A percentile compares a stretch with the other conserved stretches of the same genome.
Conservation (phyloP, 2,888 invertebrate genomes). For the Sphaerophoria taeniata region DNA sequence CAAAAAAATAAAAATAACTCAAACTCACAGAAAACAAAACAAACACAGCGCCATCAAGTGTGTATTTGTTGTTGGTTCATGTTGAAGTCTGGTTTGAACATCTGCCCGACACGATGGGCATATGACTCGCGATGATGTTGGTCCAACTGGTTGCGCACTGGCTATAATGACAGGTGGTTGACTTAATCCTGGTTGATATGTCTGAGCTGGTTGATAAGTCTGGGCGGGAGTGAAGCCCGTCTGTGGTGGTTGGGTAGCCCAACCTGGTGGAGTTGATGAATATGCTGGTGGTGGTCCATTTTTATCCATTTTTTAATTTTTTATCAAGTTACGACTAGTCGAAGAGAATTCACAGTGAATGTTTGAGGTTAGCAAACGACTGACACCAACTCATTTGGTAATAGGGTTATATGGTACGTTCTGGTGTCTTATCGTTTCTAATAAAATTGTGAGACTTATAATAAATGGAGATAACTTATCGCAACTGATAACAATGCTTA, state of each 20-base stretch:
- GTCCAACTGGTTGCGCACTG: conserved; percentile 77
- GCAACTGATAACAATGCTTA: too few relatives aligned
- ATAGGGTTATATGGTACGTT: too few relatives aligned
- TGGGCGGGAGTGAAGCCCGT: conserved; percentile 80
- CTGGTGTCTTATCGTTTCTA: too few relatives aligned
- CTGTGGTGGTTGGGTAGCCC: conserved; percentile 67
- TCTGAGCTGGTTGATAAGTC: conserved; percentile 78
- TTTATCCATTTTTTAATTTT: conserved; percentile 39
- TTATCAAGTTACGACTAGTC: background rate
- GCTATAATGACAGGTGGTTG: conserved; percentile 35
- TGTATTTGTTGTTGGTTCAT: conserved; percentile 79
- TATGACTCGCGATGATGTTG: conserved; percentile 79
- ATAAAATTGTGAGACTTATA: too few relatives aligned
- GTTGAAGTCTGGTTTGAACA: conserved; percentile 82
- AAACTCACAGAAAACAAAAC: conserved; percentile 80
- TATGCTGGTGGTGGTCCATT: conserved; percentile 78
- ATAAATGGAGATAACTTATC: too few relatives aligned
- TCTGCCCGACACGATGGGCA: conserved; percentile 84
- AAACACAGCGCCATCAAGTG: conserved; percentile 80
- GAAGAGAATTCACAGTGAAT: background rate
- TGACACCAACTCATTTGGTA: background rate
- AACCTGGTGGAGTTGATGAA: conserved; percentile 63
- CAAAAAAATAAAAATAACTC: background rate
- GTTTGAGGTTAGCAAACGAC: background rate
- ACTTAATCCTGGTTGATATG: conserved; percentile 6